phyloP scores from a whole-genome alignment of 2,113 vertebrate genomes.

The Cariama cristata region DNA sequence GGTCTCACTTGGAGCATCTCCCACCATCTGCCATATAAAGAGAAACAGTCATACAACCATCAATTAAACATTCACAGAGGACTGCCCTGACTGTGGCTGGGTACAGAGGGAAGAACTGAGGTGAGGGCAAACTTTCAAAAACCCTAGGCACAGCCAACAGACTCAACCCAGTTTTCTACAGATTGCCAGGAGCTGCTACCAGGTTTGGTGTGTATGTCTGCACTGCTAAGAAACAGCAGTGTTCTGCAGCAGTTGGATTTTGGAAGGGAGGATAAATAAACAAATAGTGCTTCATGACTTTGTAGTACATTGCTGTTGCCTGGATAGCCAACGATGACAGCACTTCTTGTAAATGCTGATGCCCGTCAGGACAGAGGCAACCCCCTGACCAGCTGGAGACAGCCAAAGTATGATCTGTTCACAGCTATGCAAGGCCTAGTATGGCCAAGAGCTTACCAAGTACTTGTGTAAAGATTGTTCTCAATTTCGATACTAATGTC shows the following conservation, averaged over 20 bases:
- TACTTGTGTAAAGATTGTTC: not conserved
- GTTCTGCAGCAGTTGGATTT: not conserved
- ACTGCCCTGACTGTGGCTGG: not conserved
- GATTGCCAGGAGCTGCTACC: not conserved
- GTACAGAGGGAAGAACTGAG: not conserved
- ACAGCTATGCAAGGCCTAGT: not conserved
- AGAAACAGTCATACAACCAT: accelerated
- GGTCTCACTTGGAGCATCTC: not conserved
- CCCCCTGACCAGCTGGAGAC: not conserved
- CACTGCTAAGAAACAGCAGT: not conserved
- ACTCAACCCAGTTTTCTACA: not conserved
- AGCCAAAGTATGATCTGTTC: not conserved
- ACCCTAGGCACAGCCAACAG: not conserved
- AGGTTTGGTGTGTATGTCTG: not conserved
- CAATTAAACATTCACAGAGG: not conserved
- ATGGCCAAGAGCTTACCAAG: not conserved
- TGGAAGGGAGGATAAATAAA: not conserved
- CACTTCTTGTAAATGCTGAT: not conserved
- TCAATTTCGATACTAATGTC: not conserved
- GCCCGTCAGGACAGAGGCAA: not conserved
- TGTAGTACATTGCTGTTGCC: not conserved
- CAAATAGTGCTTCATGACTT: not conserved
- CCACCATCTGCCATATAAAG: not conserved
- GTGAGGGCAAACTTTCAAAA: not conserved
- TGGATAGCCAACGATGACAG: not conserved